A percentile compares a stretch with the other conserved stretches of the same genome.
Evolutionary conservation across 2,888 invertebrate genomes (phyloP).

Genomic region (Leucophenga maculata): DNA sequence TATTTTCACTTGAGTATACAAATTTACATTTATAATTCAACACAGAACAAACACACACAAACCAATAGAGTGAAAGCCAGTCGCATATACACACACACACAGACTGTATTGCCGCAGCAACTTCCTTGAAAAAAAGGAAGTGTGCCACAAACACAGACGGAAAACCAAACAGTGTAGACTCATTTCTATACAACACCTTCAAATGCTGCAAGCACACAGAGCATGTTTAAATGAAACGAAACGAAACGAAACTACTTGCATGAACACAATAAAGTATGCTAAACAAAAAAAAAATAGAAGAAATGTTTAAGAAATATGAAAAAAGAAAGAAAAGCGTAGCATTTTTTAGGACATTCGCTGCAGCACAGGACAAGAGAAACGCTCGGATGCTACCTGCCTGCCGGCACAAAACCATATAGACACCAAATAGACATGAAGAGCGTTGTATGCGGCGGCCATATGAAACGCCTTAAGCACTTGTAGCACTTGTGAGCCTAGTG

Average conservation of each 20-base stretch:
- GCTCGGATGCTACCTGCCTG: background rate
- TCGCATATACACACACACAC: slow-evolving; percentile 20
- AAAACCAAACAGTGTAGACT: background rate
- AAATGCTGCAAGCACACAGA: slow-evolving; percentile 20
- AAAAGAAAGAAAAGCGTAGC: background rate
- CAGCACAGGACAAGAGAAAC: background rate
- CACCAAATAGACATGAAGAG: slow-evolving; percentile 17
- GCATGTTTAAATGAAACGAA: slow-evolving; percentile 1
- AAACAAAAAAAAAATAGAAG: slow-evolving; percentile 5
- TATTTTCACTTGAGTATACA: slow-evolving; percentile 48
- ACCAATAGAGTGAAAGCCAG: background rate
- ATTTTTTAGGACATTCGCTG: slow-evolving; percentile 20
- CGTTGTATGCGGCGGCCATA: background rate
- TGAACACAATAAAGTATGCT: slow-evolving; percentile 17
- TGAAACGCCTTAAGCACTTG: slow-evolving; percentile 30
- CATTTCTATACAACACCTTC: slow-evolving; percentile 27
- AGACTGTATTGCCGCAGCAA: too few species aligned
- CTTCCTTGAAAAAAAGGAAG: too few species aligned
- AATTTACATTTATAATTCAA: slow-evolving; percentile 53
- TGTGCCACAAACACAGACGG: too few species aligned
- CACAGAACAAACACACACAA: slow-evolving; percentile 20
- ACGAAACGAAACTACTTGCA: slow-evolving; percentile 21
- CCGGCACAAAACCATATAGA: background rate
- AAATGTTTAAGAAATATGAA: background rate
- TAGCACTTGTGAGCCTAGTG: slow-evolving; percentile 34